A percentile compares a stretch with the other conserved stretches of the same genome.
Conservation (phyloP, 2,888 invertebrate species). For the Lycia hirtaria region DNA sequence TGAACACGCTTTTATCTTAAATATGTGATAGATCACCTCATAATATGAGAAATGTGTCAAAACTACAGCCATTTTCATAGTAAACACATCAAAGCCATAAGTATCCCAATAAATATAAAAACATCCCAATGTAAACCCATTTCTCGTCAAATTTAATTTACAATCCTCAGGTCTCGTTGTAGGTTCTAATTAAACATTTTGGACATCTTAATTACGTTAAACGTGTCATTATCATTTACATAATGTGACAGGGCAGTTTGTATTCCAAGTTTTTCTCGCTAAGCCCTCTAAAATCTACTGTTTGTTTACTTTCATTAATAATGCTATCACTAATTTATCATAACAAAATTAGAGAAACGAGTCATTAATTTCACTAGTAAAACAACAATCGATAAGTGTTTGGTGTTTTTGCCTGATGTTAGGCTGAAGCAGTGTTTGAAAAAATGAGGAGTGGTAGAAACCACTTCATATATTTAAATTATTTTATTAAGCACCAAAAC, state of each 20-base stretch:
- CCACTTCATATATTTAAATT: too few relatives aligned
- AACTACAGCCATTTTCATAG: neutral
- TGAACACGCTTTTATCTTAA: neutral
- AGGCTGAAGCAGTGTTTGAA: too few relatives aligned
- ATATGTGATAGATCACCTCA: neutral
- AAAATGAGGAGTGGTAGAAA: too few relatives aligned
- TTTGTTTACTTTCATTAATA: conserved; percentile 2
- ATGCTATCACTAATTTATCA: neutral
- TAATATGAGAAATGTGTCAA: neutral
- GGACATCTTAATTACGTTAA: conserved; percentile 14
- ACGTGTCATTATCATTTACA: conserved; percentile 1
- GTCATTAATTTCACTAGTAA: neutral
- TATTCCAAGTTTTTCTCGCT: conserved; percentile 3
- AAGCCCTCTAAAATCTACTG: conserved; percentile 20
- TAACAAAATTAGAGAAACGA: neutral
- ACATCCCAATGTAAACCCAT: neutral
- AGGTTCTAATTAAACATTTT: conserved; percentile 22
- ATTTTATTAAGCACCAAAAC: too few relatives aligned
- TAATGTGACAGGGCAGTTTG: conserved; percentile 1
- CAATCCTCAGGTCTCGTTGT: conserved; percentile 25
- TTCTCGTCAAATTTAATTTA: conserved; percentile 9
- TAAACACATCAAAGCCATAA: too few relatives aligned
- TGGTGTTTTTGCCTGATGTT: too few relatives aligned
- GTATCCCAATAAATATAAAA: conserved; percentile 4
- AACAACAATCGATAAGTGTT: too few relatives aligned